These are phyloP conservation scores for Henricia sp. DNA, from an alignment of 53 echinoderm and acorn worm genomes.

Conservation along the genomic window DNA sequence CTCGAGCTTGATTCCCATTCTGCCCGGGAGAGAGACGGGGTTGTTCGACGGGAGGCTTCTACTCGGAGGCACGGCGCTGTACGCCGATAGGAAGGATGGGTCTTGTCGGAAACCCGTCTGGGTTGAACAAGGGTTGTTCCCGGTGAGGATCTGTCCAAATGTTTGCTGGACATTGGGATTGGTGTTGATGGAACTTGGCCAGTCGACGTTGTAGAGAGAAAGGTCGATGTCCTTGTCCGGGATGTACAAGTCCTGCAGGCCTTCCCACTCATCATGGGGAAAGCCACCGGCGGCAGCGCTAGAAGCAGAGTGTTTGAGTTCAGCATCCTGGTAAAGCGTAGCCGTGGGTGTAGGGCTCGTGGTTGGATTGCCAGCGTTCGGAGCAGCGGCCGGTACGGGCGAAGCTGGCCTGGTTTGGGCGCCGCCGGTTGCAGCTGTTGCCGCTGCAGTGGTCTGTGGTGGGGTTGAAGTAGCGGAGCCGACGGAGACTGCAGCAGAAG, in stretches of 20 bases:
- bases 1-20: slow-evolving; percentile 12
- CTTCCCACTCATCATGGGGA: slow-evolving; percentile 21
- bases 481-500: neutral
- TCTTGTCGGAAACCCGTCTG: neutral
- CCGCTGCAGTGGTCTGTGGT: neutral
- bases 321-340: neutral
- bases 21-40: neutral
- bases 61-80: neutral
- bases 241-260: slow-evolving; percentile 38
- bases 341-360: neutral
- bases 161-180: neutral
- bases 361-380: neutral
- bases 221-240: slow-evolving; percentile 57
- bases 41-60: neutral
- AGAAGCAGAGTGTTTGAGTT: neutral
- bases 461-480: neutral
- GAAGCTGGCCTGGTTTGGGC: neutral
- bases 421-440: no score
- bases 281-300: neutral
- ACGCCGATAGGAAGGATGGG: neutral
- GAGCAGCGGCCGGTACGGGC: neutral
- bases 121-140: neutral
- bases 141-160: neutral
- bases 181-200: neutral
- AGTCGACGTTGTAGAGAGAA: slow-evolving; percentile 37